Evolutionary conservation across 2,797 vertebrate genomes (phyloP).

Genomic region (Avahi laniger): DNA sequence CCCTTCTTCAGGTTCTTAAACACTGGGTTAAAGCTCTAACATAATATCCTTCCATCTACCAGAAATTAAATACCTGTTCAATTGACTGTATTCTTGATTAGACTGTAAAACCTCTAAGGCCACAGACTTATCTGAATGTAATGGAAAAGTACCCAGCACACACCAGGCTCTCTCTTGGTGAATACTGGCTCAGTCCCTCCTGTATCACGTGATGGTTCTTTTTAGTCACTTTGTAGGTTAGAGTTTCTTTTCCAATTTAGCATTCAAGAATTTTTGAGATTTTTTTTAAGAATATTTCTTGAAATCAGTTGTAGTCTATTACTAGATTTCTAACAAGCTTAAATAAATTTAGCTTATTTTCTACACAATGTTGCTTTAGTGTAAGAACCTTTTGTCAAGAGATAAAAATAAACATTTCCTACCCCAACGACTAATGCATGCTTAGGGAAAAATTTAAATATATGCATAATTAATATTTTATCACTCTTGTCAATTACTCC

Average conservation of each 20-base stretch:
- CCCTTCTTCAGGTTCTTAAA: neutral
- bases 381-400: neutral
- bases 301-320: neutral
- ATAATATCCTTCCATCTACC: neutral
- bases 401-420: neutral
- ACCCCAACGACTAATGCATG: neutral
- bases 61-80: neutral
- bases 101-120: neutral
- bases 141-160: neutral
- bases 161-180: neutral
- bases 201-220: accelerated
- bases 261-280: neutral
- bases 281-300: neutral
- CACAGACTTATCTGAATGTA: neutral
- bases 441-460: neutral
- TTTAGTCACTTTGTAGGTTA: neutral
- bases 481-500: neutral
- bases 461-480: neutral
- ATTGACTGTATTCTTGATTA: neutral
- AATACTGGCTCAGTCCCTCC: neutral
- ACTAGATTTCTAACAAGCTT: neutral
- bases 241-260: neutral
- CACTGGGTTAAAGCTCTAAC: neutral
- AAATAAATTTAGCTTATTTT: neutral
- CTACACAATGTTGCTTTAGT: neutral